These are phyloP conservation scores for Periplaneta americana DNA, from an alignment of 1,140 invertebrate genomes.

Conservation along the genomic window DNA sequence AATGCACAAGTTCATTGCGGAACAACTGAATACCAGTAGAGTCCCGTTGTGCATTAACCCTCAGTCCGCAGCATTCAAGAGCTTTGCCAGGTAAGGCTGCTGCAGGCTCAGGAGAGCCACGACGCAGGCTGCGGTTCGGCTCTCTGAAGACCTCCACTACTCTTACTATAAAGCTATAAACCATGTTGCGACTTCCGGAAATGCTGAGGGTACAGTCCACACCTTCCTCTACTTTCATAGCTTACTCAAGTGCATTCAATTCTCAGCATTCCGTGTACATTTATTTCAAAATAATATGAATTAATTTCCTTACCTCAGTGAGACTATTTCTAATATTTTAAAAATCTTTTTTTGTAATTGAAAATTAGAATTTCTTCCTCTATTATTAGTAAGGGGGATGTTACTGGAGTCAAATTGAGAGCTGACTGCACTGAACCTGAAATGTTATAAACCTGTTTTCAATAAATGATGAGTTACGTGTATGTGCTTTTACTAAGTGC, in stretches of 20 bases:
- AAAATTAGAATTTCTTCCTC: not conserved
- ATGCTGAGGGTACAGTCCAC: slow-evolving; percentile 11
- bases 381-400: not conserved
- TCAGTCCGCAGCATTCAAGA: slow-evolving; percentile 97
- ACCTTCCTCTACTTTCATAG: not conserved
- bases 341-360: not conserved
- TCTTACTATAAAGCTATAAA: not conserved
- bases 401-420: not conserved
- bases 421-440: not conserved
- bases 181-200: not conserved
- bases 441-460: not conserved
- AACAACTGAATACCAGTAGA: slow-evolving; percentile 84
- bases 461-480: not conserved
- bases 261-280: not conserved
- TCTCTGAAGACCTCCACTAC: not conserved
- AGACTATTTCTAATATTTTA: too few relatives aligned
- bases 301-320: too few relatives aligned
- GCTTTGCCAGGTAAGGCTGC: slow-evolving; percentile 92
- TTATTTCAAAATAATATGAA: too few relatives aligned
- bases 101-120: slow-evolving; percentile 2
- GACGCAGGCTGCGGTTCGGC: not conserved
- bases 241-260: not conserved
- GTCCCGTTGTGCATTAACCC: slow-evolving; percentile 99
- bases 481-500: not conserved
- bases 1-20: slow-evolving; percentile 97